Evolutionary conservation across 2,888 invertebrate species (phyloP), one percentile per base, ranked within the genome.

Genomic region (Drosophila paracracens): DNA sequence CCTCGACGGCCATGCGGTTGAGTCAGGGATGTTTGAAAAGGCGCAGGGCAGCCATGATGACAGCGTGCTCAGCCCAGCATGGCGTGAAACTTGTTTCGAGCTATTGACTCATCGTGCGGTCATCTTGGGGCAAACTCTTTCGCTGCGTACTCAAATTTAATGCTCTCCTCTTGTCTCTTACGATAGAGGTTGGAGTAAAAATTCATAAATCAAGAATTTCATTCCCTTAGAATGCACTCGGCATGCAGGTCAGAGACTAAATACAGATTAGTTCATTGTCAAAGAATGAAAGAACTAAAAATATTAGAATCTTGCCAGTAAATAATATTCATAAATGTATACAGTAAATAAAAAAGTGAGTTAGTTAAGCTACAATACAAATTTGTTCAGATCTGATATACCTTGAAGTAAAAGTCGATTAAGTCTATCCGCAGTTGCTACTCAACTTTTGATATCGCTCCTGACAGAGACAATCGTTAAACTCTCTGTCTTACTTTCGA

Each of bases 21-120:
- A 33, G 53, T 33, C 69, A 38, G 51, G 60, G 59, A 21, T 48
- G 63, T 56, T 50, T 68, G 21, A 7, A 21, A n/a, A 25, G 53
- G n/a, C 36, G 33, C 2, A 27, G 6, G 27, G 33, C 35, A 54
- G 59, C 50, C 57, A 43, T 31, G 18, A 46, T 10, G 27, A 10
- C 36, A 38, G 18, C 25, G 18, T 5, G 18, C 35, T 68, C 16
- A 53, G 54, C 53, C 65, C 16, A 53, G 54, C 53, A 35, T 66
- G 52, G 68, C 74, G 40, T 70, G 57, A 73, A 74, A 82, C 78
- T 57, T 59, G 87, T 68, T 81, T 71, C 76, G 58, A 76, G 46
- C 73, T 73, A 78, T 71, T 86, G 75, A 79, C 78, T 89, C 78
- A 79, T 79, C 76, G 74, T 71, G 56, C 70, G 75, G 75, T 82